Evolutionary conservation across 2,797 vertebrate genomes (phyloP), one percentile per base, ranked within the genome.

Genomic region (Trachurus trachurus): DNA sequence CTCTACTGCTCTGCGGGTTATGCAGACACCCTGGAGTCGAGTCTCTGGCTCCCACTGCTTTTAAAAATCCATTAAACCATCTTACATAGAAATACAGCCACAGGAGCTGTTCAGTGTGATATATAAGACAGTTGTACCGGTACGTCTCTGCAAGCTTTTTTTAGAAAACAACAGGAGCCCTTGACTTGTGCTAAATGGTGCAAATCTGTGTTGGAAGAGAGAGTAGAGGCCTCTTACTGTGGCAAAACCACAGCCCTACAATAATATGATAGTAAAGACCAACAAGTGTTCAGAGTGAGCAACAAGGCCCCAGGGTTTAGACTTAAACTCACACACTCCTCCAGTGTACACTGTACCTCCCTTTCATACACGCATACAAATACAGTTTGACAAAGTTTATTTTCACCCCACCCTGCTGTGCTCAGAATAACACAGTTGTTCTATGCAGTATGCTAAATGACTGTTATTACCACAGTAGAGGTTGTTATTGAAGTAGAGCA

Each of bases 31-130:
- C 42, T 63, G 74, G 62, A 42, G 40, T 61, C 45, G 59, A 42
- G 40, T 61, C 40, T 31, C 31, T 26, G 61, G 39, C 34, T 66
- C 56, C 68, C 45, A 60, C 19, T 75, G 50, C 66, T 76, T 75
- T 84, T 65, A 76, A 73, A 77, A 80, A 71, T 45, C 60, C 66
- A 75, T 78, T 87, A 64, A 70, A 75, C 67, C n/a, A 34, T 37
- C 71, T 71, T 53, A 66, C 44, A 76, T 39, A 71, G 54, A 80
- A 76, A 79, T 37, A 37, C 16, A 58, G 70, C 77, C 62, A 47
- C 49, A 77, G 45, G 69, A 74, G 50, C 52, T 76, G 44, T 62
- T 78, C 68, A 73, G 16, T 2, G 5, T 74, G 15, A 80, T 72
- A 80, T 72, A 74, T 84, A 66, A 69, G 44, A 69, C 65, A 73